A percentile compares a stretch with the other conserved stretches of the same genome.
Conservation (phyloP, 2,888 invertebrate species). For the Acleris emargana region DNA sequence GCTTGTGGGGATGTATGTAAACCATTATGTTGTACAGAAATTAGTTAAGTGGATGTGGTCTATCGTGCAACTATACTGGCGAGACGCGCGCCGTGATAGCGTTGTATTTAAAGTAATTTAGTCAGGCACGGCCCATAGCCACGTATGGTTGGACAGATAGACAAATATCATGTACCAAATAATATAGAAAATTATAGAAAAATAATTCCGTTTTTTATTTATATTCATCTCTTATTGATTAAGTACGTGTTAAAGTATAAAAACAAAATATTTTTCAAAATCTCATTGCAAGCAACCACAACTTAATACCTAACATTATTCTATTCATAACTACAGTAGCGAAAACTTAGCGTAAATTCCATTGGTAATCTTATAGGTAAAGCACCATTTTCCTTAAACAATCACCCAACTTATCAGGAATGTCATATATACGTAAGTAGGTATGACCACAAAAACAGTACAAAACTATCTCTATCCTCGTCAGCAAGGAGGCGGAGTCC, state of each 20-base stretch:
- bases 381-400: too few relatives aligned
- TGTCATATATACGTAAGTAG: too few relatives aligned
- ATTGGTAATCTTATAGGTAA: too few relatives aligned
- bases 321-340: too few relatives aligned
- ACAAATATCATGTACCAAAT: constrained; percentile 73
- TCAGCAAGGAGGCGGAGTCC: constrained; percentile 20
- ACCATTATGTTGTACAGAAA: constrained; percentile 52
- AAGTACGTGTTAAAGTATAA: too few relatives aligned
- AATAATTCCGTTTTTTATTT: constrained; percentile 50
- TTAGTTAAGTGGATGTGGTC: constrained; percentile 53
- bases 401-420: too few relatives aligned
- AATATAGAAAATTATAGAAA: constrained; percentile 74
- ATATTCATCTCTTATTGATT: too few relatives aligned
- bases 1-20: constrained; percentile 43
- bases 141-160: constrained; percentile 70
- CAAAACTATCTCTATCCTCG: not conserved
- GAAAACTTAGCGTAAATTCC: too few relatives aligned
- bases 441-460: too few relatives aligned
- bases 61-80: constrained; percentile 69
- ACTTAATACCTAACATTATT: too few relatives aligned
- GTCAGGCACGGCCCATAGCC: constrained; percentile 37
- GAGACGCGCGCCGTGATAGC: constrained; percentile 42
- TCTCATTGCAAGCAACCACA: too few relatives aligned
- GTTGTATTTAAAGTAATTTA: constrained; percentile 35
- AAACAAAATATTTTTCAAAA: too few relatives aligned